A percentile compares a stretch with the other conserved stretches of the same genome.
Conservation (phyloP, 1,140 invertebrate genomes). For the Panulirus ornatus region DNA sequence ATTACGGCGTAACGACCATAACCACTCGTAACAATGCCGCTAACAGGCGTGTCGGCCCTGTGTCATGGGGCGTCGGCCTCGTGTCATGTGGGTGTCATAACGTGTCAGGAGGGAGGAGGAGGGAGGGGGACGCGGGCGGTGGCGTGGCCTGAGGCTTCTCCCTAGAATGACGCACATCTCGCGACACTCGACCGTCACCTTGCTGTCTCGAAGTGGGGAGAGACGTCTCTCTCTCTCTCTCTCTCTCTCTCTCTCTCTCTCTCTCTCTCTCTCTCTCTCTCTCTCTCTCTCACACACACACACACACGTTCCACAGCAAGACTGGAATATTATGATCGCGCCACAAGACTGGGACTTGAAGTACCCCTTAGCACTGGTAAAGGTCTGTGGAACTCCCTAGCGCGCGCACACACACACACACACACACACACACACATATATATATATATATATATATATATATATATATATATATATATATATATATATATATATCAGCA, state of each 20-base stretch:
- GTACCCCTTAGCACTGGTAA: no score
- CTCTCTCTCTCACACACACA: background rate
- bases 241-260: constrained; percentile 6
- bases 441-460: background rate
- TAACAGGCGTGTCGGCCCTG: constrained; percentile 56
- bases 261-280: background rate
- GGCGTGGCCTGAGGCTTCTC: no score
- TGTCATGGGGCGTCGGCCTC: constrained; percentile 5
- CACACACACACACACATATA: background rate
- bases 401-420: background rate
- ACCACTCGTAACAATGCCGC: constrained; percentile 40
- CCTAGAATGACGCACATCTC: no score
- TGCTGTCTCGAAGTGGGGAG: background rate
- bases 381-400: no score
- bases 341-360: no score
- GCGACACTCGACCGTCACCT: background rate
- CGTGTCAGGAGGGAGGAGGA: background rate
- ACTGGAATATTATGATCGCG: no score
- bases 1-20: constrained; percentile 54
- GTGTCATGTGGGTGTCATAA: background rate
- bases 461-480: background rate
- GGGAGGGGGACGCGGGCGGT: background rate
- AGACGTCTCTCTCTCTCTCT: background rate
- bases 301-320: background rate
- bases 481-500: background rate